phyloP scores from a whole-genome alignment of 2,888 invertebrate genomes.

The Eurois occulta region DNA sequence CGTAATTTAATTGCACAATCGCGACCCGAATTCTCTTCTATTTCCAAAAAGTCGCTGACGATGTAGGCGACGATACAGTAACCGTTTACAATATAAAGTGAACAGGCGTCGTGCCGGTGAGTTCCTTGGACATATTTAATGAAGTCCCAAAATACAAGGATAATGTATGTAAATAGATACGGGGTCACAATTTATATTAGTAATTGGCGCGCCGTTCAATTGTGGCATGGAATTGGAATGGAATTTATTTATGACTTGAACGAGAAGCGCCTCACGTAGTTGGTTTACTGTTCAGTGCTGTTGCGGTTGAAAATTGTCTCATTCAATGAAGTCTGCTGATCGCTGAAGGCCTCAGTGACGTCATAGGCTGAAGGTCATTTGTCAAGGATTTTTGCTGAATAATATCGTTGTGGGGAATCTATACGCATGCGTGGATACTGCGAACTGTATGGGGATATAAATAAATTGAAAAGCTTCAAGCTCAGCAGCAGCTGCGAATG shows the following conservation, averaged over 20 bases:
- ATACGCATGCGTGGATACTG: slow-evolving; percentile 58
- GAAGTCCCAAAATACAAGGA: slow-evolving; percentile 71
- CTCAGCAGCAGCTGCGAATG: slow-evolving; percentile 56
- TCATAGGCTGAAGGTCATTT: slow-evolving; percentile 57
- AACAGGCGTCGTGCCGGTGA: slow-evolving; percentile 35
- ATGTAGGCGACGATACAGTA: slow-evolving; percentile 58
- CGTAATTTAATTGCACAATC: slow-evolving; percentile 45
- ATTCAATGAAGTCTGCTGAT: slow-evolving; percentile 55
- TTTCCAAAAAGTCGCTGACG: slow-evolving; percentile 48
- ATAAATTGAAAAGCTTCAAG: slow-evolving; percentile 61
- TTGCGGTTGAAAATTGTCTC: slow-evolving; percentile 34
- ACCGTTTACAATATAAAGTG: slow-evolving; percentile 60
- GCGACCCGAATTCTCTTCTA: slow-evolving; percentile 34
- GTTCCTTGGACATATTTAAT: slow-evolving; percentile 76
- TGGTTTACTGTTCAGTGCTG: slow-evolving; percentile 38
- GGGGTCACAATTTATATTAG: slow-evolving; percentile 68
- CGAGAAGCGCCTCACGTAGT: slow-evolving; percentile 50
- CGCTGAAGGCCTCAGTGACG: slow-evolving; percentile 41
- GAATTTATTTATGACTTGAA: slow-evolving; percentile 66
- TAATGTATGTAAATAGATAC: slow-evolving; percentile 79
- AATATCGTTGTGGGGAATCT: slow-evolving; percentile 55
- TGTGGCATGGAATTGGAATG: slow-evolving; percentile 61
- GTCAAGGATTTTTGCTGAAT: slow-evolving; percentile 63
- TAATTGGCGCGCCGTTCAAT: slow-evolving; percentile 69
- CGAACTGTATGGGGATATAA: slow-evolving; percentile 53